A percentile compares a stretch with the other conserved stretches of the same genome.
These are phyloP conservation scores for Neomonachus schauinslandi DNA, from an alignment of 2,113 vertebrate genomes.

Conservation along the genomic window DNA sequence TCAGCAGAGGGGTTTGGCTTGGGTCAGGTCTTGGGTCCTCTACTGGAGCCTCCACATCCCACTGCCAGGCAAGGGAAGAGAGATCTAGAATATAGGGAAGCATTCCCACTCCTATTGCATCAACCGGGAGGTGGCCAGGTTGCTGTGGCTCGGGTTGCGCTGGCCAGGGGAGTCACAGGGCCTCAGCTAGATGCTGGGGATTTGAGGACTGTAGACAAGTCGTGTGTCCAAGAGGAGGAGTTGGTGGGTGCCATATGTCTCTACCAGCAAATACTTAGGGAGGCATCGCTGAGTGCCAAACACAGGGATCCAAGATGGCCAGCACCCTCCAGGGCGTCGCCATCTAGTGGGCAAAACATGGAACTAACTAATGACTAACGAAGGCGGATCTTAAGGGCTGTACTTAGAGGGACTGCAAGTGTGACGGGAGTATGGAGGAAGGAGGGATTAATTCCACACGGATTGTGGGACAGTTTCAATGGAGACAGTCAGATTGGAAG, in stretches of 20 bases:
- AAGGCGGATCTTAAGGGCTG: neutral
- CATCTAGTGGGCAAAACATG: neutral
- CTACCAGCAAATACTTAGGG: neutral
- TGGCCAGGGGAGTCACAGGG: neutral
- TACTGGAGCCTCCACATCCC: neutral
- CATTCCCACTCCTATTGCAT: too few relatives aligned
- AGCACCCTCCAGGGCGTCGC: neutral
- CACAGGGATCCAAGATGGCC: neutral
- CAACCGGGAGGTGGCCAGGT: neutral
- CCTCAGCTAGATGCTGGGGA: neutral
- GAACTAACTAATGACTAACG: neutral
- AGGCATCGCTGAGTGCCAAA: neutral
- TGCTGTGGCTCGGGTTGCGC: neutral
- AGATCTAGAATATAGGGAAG: neutral
- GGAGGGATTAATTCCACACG: neutral
- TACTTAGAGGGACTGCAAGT: neutral
- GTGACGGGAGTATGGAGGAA: fast-evolving
- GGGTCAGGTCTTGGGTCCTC: neutral
- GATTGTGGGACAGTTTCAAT: neutral
- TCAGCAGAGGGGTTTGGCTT: neutral
- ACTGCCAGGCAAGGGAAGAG: neutral
- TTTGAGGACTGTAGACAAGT: neutral
- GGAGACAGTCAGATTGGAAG: neutral
- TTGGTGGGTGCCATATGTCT: neutral
- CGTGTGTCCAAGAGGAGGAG: neutral